Conservation (phyloP, 1,140 invertebrate species). For the Littorina saxatilis region DNA sequence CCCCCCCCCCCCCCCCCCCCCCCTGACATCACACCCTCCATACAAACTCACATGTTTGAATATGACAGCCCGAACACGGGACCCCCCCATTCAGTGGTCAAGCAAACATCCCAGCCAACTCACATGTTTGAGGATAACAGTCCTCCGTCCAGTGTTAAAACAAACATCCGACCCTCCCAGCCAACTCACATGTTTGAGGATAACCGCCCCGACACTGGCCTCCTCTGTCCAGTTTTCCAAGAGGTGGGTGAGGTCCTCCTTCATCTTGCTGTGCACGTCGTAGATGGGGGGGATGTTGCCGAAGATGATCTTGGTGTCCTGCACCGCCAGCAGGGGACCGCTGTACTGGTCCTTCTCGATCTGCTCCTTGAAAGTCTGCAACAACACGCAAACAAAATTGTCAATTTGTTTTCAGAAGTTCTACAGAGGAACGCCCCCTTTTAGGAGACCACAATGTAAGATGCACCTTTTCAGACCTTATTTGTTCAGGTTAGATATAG, state of each 20-base stretch:
- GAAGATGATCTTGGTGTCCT: slow-evolving; percentile 97
- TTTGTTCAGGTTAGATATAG: too few relatives aligned
- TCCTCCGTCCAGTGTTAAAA: too few relatives aligned
- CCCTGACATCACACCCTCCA: too few relatives aligned
- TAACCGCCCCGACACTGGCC: slow-evolving; percentile 87
- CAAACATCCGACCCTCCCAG: slow-evolving; percentile 79
- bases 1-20: too few relatives aligned
- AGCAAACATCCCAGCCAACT: slow-evolving; percentile 82
- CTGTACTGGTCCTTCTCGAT: slow-evolving; percentile 89
- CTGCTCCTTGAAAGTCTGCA: slow-evolving; percentile 93
- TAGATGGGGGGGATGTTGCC: slow-evolving; percentile 96
- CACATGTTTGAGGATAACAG: slow-evolving; percentile 10
- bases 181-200: slow-evolving; percentile 80
- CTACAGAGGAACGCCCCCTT: too few relatives aligned
- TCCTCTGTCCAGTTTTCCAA: slow-evolving; percentile 89
- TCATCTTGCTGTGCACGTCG: slow-evolving; percentile 91
- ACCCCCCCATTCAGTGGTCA: too few relatives aligned
- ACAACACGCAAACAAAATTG: too few relatives aligned
- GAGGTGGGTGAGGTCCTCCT: slow-evolving; percentile 84
- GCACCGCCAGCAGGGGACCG: slow-evolving; percentile 88
- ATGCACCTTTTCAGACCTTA: too few relatives aligned
- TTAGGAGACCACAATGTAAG: too few relatives aligned
- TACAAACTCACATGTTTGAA: neutral
- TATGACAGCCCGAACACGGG: slow-evolving; percentile 89
- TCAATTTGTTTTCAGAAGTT: too few relatives aligned